phyloP scores from a whole-genome alignment of 2,113 vertebrate genomes.

The Periophthalmus modestus region DNA sequence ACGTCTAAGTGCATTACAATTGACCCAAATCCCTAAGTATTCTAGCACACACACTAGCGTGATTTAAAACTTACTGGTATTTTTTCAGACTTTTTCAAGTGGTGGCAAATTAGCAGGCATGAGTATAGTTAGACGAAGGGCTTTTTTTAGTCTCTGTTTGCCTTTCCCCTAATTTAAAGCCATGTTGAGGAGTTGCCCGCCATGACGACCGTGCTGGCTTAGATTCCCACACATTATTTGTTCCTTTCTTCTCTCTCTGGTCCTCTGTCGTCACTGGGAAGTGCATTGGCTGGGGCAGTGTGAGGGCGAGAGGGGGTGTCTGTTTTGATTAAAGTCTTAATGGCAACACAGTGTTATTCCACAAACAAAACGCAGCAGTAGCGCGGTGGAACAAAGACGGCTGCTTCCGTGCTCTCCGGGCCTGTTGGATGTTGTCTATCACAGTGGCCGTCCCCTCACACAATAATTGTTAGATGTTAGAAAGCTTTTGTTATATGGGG shows the following conservation, averaged over 20 bases:
- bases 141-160: constrained; percentile 73
- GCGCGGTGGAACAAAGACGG: constrained; percentile 51
- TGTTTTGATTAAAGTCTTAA: constrained; percentile 66
- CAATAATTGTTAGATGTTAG: background rate
- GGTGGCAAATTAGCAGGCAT: constrained; percentile 76
- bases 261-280: constrained; percentile 51
- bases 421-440: constrained; percentile 11
- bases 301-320: constrained; percentile 30
- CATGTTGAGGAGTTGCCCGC: constrained; percentile 68
- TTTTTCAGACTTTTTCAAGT: constrained; percentile 68
- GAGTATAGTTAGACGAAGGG: constrained; percentile 58
- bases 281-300: background rate
- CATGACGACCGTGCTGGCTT: constrained; percentile 59
- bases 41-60: constrained; percentile 56
- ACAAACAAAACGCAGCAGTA: constrained; percentile 55
- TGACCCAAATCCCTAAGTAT: constrained; percentile 68
- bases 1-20: constrained; percentile 51
- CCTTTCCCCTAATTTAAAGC: constrained; percentile 75
- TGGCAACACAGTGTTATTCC: constrained; percentile 60
- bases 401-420: constrained; percentile 52
- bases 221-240: constrained; percentile 64
- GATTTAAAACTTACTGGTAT: constrained; percentile 66
- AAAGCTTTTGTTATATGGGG: background rate
- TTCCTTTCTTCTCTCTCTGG: constrained; percentile 55
- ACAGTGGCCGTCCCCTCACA: background rate